Evolutionary conservation across 2,113 vertebrate genomes (phyloP), one percentile per base, ranked within the genome.

Genomic region (Anseranas semipalmata): DNA sequence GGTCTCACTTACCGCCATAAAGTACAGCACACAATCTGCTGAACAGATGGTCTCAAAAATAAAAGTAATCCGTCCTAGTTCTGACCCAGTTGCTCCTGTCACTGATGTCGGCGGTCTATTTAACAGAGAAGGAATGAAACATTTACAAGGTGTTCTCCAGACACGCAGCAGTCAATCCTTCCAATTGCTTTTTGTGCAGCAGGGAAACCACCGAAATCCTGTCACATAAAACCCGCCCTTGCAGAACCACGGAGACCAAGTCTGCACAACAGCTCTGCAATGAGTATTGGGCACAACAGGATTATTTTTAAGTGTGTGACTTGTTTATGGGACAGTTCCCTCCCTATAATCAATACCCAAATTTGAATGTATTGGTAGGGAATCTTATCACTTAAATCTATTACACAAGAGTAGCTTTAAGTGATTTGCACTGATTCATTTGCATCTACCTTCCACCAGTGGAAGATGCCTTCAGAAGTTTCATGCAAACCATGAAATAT

Each of bases 1-100:
- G 52, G 75, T 92, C 71, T 92, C 81, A 97, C 99, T 99, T 97
- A 99, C 99, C 98, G 98, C 99, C 99, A 99, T 99, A 86, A 99
- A 99, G 98, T 99, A 99, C n/a, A 99, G 98, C 92, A 99, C 99
- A 65, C 99, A 99, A 96, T 99, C 99, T 5, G 98, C 98, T 2
- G 97, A 97, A 93, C 99, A 99, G 92, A 98, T 96, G 33, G 98
- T 99, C 97, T 99, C 99, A 98, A 99, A 99, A 87, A 99, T 98
- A 97, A 99, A 99, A 13, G 98, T 99, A 95, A 99, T 98, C 83
- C 99, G 98, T 85, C 99, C 99, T 7, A 99, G 98, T 97, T 99
- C 99, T 50, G 98, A 98, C 70, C 97, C 98, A 3, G 98, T 98
- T n/a, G 98, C 98, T 87, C 98, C 98, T 1, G 98, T 98, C 95